These are phyloP conservation scores for Amitus sp. DNA, from an alignment of 2,888 invertebrate species.

Conservation along the genomic window DNA sequence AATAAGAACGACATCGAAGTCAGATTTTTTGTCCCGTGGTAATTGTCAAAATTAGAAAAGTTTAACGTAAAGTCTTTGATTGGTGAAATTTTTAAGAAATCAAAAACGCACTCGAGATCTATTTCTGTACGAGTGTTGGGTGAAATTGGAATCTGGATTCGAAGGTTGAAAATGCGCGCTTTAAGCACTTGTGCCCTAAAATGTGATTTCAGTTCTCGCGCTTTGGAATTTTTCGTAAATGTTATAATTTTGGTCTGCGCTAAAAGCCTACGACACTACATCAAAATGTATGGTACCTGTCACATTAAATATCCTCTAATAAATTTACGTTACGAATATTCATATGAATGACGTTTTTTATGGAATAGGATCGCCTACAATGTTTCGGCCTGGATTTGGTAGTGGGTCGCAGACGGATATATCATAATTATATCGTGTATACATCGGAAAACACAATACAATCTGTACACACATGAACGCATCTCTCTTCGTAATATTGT, in stretches of 20 bases:
- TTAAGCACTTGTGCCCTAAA: constrained; percentile 31
- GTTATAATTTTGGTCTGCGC: constrained; percentile 26
- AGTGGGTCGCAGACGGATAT: constrained; percentile 40
- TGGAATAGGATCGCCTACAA: constrained; percentile 39
- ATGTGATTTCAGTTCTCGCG: constrained; percentile 33
- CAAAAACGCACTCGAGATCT: too few relatives aligned
- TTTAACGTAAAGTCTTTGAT: too few relatives aligned
- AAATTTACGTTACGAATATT: constrained; percentile 38
- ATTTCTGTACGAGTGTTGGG: too few relatives aligned
- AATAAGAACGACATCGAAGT: background rate
- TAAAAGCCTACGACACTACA: constrained; percentile 42
- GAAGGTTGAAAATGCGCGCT: constrained; percentile 27
- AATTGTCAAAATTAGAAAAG: too few relatives aligned
- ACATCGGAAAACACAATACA: constrained; percentile 39
- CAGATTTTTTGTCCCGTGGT: too few relatives aligned
- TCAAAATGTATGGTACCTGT: constrained; percentile 39
- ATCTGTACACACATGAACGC: constrained; percentile 37
- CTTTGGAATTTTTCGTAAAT: constrained; percentile 9
- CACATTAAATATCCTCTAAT: constrained; percentile 40
- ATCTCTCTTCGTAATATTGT: constrained; percentile 34
- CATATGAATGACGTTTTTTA: constrained; percentile 34
- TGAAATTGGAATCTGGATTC: too few relatives aligned
- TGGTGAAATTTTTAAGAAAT: too few relatives aligned
- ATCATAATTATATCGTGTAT: constrained; percentile 32
- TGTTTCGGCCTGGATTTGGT: constrained; percentile 38